These are phyloP conservation scores for Panzeria rudis DNA, from an alignment of 2,888 invertebrate genomes.

Conservation along the genomic window DNA sequence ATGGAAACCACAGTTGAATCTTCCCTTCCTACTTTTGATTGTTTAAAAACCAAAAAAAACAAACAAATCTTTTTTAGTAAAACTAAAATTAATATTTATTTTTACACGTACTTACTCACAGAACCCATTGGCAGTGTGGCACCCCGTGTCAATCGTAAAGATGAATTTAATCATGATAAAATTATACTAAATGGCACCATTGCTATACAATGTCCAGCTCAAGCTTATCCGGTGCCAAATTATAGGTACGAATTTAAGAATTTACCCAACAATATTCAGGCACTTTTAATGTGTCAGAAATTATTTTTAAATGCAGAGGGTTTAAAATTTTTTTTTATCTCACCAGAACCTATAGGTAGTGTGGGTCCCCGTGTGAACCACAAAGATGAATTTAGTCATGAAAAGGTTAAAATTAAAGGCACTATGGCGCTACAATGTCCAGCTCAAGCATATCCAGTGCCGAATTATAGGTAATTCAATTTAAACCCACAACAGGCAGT, in stretches of 20 bases:
- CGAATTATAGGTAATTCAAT: slow-evolving; percentile 84
- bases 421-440: slow-evolving; percentile 88
- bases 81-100: neutral
- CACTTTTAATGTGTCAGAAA: slow-evolving; percentile 31
- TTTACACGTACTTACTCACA: slow-evolving; percentile 62
- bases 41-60: neutral
- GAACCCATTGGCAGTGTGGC: slow-evolving; percentile 85
- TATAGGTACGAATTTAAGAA: slow-evolving; percentile 84
- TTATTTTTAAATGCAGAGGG: neutral
- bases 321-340: slow-evolving; percentile 6
- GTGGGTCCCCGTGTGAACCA: slow-evolving; percentile 86
- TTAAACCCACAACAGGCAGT: slow-evolving; percentile 24
- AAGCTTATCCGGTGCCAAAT: slow-evolving; percentile 87
- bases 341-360: slow-evolving; percentile 84
- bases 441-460: slow-evolving; percentile 88
- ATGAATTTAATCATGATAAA: slow-evolving; percentile 82
- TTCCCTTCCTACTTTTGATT: no score
- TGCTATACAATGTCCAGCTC: slow-evolving; percentile 89
- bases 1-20: no score
- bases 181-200: slow-evolving; percentile 82
- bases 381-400: slow-evolving; percentile 83
- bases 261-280: slow-evolving; percentile 48
- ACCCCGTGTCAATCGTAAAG: slow-evolving; percentile 85
- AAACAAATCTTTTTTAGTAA: no score
- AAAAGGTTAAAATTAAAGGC: slow-evolving; percentile 78